Percentiles rank a stretch among this genome's conserved stretches.
phyloP scores from a whole-genome alignment of 2,113 vertebrate genomes.

The Tragulus kanchil region DNA sequence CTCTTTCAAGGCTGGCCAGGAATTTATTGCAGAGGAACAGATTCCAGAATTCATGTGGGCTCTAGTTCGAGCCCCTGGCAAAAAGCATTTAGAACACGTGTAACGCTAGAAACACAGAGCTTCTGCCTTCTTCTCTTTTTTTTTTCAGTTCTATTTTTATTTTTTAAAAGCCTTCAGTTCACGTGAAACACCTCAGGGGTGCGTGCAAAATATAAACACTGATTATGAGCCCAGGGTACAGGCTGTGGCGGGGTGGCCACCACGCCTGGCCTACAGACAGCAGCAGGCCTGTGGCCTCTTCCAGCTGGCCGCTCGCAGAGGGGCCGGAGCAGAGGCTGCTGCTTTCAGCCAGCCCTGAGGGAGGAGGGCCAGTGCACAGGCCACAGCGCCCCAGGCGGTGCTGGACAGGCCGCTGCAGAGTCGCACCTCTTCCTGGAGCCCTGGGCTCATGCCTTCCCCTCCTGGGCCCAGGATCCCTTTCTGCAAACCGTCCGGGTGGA shows the following conservation, averaged over 20 bases:
- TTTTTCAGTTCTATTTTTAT: background rate
- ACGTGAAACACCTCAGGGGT: background rate
- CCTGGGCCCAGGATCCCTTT: background rate
- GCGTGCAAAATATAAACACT: background rate
- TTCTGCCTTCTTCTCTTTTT: background rate
- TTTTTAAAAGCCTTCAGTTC: background rate
- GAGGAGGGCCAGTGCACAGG: background rate
- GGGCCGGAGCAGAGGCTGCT: background rate
- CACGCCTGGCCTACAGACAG: accelerated
- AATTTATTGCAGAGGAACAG: background rate
- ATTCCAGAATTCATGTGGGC: background rate
- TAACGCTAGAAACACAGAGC: background rate
- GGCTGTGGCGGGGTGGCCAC: too few species aligned
- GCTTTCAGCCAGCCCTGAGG: background rate
- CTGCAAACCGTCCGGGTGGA: too few species aligned
- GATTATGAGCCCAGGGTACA: too few species aligned
- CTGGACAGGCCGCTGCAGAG: accelerated
- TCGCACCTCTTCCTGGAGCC: accelerated
- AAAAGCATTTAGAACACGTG: background rate
- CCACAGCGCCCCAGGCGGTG: background rate
- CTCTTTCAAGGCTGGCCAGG: background rate
- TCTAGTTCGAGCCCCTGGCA: background rate
- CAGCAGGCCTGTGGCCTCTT: accelerated
- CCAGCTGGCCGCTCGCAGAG: background rate
- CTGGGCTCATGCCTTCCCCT: accelerated